Percentiles rank a stretch among this genome's conserved stretches.
Conservation (phyloP, 1,140 invertebrate species). For the Zaprionus taronus region DNA sequence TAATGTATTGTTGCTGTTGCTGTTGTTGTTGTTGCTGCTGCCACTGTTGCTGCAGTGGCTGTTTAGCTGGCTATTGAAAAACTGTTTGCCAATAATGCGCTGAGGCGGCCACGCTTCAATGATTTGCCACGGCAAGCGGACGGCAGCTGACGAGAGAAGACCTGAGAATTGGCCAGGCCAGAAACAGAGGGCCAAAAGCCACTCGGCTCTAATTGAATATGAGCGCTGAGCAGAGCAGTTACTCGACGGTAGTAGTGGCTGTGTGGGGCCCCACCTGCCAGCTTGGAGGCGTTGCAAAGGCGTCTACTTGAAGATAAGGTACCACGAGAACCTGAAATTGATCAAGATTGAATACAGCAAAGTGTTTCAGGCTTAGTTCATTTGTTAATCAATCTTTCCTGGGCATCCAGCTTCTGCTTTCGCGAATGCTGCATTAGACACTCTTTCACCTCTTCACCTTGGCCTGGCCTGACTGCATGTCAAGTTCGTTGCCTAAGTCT, state of each 20-base stretch:
- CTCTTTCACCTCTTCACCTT: slow-evolving; percentile 20
- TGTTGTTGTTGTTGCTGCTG: slow-evolving; percentile 15
- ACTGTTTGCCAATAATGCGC: slow-evolving; percentile 71
- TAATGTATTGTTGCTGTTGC: not conserved
- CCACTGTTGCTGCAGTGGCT: slow-evolving; percentile 10
- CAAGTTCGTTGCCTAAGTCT: slow-evolving; percentile 79
- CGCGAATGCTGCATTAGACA: not conserved
- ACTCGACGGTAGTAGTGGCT: slow-evolving; percentile 11
- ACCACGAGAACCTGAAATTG: not conserved
- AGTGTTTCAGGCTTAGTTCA: too few species aligned
- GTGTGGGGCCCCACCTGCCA: not conserved
- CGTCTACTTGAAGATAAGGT: not conserved
- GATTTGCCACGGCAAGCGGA: slow-evolving; percentile 57
- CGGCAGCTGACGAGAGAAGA: slow-evolving; percentile 22
- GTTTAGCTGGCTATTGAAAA: slow-evolving; percentile 37
- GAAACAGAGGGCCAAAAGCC: slow-evolving; percentile 14
- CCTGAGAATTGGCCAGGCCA: slow-evolving; percentile 28
- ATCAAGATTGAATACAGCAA: not conserved
- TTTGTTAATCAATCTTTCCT: not conserved
- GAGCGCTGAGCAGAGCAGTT: slow-evolving; percentile 4
- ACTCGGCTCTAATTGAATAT: slow-evolving; percentile 26
- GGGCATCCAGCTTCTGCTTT: not conserved
- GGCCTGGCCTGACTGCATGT: slow-evolving; percentile 15
- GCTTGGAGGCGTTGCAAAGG: not conserved
- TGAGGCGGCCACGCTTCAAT: slow-evolving; percentile 74